phyloP scores from a whole-genome alignment of 2,888 invertebrate genomes.

The Sipha maydis region DNA sequence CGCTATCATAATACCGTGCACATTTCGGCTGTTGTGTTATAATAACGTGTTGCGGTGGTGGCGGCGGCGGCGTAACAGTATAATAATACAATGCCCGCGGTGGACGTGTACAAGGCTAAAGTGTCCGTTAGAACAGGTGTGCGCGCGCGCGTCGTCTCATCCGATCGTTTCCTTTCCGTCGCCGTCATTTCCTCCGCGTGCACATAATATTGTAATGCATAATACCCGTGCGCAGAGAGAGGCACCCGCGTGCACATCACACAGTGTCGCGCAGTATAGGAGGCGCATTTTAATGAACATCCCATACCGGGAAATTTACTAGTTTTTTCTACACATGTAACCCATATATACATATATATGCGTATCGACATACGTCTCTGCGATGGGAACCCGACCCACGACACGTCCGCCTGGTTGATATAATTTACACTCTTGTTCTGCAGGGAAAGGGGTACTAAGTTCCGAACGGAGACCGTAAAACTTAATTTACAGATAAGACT shows the following conservation, averaged over 20 bases:
- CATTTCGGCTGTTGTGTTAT: neutral
- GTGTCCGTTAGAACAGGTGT: slow-evolving; percentile 61
- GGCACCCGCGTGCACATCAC: neutral
- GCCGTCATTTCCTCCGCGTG: slow-evolving; percentile 52
- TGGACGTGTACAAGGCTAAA: slow-evolving; percentile 45
- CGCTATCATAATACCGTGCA: neutral
- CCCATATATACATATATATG: neutral
- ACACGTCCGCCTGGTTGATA: slow-evolving; percentile 3
- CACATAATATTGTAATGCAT: neutral
- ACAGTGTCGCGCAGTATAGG: slow-evolving; percentile 8
- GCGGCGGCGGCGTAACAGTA: neutral
- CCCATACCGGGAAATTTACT: neutral
- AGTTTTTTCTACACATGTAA: neutral
- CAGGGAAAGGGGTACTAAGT: neutral
- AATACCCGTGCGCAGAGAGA: neutral
- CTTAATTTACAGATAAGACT: no score
- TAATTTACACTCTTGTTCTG: neutral
- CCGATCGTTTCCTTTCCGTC: slow-evolving; percentile 58
- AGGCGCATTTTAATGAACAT: slow-evolving; percentile 15
- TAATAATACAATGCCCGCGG: neutral
- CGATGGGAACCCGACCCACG: neutral
- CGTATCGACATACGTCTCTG: neutral
- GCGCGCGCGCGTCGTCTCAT: slow-evolving; percentile 30
- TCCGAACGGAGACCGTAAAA: neutral
- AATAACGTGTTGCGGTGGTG: neutral